Evolutionary conservation across 2,113 vertebrate genomes (phyloP).

Genomic region (Thermophis baileyi): DNA sequence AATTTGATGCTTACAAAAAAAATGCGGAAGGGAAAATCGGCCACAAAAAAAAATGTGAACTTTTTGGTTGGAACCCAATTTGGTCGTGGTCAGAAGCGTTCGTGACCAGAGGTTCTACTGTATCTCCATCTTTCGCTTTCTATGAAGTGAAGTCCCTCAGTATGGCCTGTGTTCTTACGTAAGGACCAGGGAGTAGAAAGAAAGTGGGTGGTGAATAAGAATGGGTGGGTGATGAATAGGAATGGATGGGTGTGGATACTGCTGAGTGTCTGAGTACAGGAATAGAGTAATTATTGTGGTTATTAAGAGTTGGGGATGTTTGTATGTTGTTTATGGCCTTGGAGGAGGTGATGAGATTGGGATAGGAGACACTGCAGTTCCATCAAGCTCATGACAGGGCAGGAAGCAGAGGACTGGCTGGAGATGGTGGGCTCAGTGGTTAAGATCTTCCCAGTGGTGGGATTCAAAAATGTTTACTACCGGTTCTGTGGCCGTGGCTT

Average conservation of each 20-base stretch:
- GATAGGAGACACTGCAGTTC: neutral
- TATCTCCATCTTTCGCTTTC: neutral
- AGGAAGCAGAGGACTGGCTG: neutral
- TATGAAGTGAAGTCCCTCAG: neutral
- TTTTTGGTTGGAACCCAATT: no score
- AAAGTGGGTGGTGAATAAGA: neutral
- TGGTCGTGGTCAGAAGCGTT: no score
- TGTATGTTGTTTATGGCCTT: neutral
- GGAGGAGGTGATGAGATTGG: neutral
- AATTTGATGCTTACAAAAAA: no score
- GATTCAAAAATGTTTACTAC: no score
- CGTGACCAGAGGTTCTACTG: no score
- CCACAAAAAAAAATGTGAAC: no score
- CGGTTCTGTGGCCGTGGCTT: no score
- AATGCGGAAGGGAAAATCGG: no score
- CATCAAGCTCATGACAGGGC: neutral
- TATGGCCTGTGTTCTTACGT: neutral
- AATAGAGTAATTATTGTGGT: neutral
- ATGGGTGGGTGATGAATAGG: neutral
- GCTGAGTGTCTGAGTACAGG: neutral
- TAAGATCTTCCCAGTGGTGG: no score
- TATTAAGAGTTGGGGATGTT: neutral
- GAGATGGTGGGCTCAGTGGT: neutral
- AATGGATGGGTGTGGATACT: neutral
- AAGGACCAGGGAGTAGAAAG: neutral